Percentiles rank a stretch among this genome's conserved stretches.
phyloP scores from a whole-genome alignment of 2,888 invertebrate genomes.

The Myathropa florea region DNA sequence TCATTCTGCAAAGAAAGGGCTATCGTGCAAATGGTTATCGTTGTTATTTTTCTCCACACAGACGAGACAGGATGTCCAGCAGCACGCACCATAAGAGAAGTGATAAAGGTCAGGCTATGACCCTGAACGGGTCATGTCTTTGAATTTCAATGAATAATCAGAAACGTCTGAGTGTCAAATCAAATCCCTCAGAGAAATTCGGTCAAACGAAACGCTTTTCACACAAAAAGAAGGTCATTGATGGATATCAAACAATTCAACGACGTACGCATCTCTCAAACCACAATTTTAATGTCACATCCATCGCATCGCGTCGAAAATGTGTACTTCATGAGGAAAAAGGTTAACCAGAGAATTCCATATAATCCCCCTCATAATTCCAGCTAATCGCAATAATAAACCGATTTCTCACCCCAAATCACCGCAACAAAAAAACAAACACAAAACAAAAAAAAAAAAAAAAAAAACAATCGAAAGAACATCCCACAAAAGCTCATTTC shows the following conservation, averaged over 20 bases:
- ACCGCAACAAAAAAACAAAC: no score
- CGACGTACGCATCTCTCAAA: no score
- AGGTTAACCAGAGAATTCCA: neutral
- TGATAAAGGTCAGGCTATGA: neutral
- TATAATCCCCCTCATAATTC: neutral
- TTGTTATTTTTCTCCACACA: neutral
- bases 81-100: neutral
- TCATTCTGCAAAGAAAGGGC: neutral
- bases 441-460: neutral
- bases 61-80: neutral
- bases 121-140: neutral
- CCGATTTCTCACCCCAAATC: neutral
- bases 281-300: no score
- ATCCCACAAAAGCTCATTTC: neutral
- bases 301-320: no score
- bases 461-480: neutral
- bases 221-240: no score
- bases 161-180: neutral
- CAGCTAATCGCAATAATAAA: neutral
- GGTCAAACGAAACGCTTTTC: neutral
- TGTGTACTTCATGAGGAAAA: no score
- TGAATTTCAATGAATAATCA: neutral
- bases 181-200: neutral
- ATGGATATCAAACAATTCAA: no score
- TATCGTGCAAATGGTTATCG: neutral